Percentiles rank a stretch among this genome's conserved stretches.
phyloP scores from a whole-genome alignment of 2,888 invertebrate species.

The Calameuta pallipes region DNA sequence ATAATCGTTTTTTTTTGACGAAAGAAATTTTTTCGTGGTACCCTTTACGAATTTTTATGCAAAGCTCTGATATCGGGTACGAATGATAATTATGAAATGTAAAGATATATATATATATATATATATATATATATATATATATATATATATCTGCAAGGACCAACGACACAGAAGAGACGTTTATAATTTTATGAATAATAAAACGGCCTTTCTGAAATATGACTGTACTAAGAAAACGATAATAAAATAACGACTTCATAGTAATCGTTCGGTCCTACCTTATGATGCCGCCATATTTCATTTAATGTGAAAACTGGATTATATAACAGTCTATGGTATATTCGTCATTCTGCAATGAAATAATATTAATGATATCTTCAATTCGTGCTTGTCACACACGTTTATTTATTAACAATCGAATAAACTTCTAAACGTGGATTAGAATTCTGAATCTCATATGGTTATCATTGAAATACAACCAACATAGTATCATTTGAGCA shows the following conservation, averaged over 20 bases:
- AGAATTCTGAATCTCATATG: not conserved
- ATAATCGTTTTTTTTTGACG: too few species aligned
- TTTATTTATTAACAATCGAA: not conserved
- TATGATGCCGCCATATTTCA: slow-evolving; percentile 37
- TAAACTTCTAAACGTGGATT: not conserved
- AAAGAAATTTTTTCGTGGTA: not conserved
- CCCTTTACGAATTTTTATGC: too few species aligned
- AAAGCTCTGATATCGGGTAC: not conserved
- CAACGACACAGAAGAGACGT: not conserved
- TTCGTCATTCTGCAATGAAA: not conserved
- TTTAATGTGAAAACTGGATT: slow-evolving; percentile 30
- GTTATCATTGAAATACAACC: not conserved
- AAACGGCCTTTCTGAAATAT: slow-evolving; percentile 28
- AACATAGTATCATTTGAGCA: not conserved
- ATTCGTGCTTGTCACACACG: not conserved
- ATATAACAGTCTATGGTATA: slow-evolving; percentile 1
- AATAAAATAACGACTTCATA: slow-evolving; percentile 38
- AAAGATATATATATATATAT: too few species aligned
- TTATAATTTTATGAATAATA: slow-evolving; percentile 8
- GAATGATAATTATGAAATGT: too few species aligned
- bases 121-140: too few species aligned
- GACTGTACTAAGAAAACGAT: slow-evolving; percentile 42
- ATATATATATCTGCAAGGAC: not conserved
- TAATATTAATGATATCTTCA: not conserved
- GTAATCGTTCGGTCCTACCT: slow-evolving; percentile 34